A percentile compares a stretch with the other conserved stretches of the same genome.
These are phyloP conservation scores for Drosophila novamexicana DNA, from an alignment of 1,140 invertebrate species.

Conservation along the genomic window DNA sequence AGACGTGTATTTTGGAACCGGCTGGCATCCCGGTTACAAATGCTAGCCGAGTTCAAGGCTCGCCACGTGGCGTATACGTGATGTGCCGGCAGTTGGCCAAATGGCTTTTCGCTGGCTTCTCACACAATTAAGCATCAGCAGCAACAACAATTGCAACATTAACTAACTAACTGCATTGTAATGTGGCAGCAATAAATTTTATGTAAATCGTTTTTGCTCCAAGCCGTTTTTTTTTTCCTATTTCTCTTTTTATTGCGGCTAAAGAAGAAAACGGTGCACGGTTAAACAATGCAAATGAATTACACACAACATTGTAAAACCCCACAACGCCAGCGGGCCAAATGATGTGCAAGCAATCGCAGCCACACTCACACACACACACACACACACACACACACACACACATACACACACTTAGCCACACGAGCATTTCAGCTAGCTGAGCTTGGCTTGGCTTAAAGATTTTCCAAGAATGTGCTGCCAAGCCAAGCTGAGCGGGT, in stretches of 20 bases:
- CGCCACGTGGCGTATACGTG: slow-evolving; percentile 77
- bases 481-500: slow-evolving; percentile 35
- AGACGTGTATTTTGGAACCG: slow-evolving; percentile 37
- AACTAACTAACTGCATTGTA: slow-evolving; percentile 79
- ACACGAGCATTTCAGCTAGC: slow-evolving; percentile 7
- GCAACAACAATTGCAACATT: slow-evolving; percentile 58
- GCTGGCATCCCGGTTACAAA: slow-evolving; percentile 28
- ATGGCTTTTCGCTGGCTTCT: slow-evolving; percentile 50
- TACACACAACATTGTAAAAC: slow-evolving; percentile 52
- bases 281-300: slow-evolving; percentile 82
- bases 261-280: slow-evolving; percentile 68
- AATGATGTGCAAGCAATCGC: slow-evolving; percentile 71
- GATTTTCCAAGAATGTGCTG: slow-evolving; percentile 73
- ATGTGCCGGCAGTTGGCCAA: slow-evolving; percentile 59
- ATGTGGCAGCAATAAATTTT: slow-evolving; percentile 82
- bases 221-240: slow-evolving; percentile 31
- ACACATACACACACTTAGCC: not conserved
- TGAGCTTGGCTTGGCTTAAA: slow-evolving; percentile 15
- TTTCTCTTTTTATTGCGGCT: slow-evolving; percentile 36
- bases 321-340: slow-evolving; percentile 43
- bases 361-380: slow-evolving; percentile 29
- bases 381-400: slow-evolving; percentile 15
- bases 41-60: slow-evolving; percentile 68
- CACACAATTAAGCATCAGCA: slow-evolving; percentile 73
- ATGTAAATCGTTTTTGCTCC: slow-evolving; percentile 74